phyloP scores from a whole-genome alignment of 37 sponge, comb jelly and placozoan genomes.

The Diacarnus erythraeanus region DNA sequence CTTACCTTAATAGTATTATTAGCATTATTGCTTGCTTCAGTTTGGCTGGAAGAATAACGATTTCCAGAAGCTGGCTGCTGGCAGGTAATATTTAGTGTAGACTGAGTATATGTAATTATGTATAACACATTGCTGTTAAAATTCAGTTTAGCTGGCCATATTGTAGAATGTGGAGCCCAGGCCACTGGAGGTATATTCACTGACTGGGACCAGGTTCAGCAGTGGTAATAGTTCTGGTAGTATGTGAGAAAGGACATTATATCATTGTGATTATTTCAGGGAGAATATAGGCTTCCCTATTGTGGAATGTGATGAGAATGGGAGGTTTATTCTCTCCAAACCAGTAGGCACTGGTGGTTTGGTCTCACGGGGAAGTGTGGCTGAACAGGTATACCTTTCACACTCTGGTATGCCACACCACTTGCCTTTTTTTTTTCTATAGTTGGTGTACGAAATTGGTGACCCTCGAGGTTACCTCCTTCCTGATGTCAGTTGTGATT shows the following conservation, averaged over 20 bases:
- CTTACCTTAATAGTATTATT: too few relatives aligned
- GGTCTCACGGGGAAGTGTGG: slow-evolving; percentile 80
- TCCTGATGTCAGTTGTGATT: slow-evolving; percentile 98
- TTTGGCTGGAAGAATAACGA: slow-evolving; percentile 80
- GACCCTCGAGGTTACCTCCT: slow-evolving; percentile 88
- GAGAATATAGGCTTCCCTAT: slow-evolving; percentile 95
- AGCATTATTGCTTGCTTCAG: slow-evolving; percentile 43
- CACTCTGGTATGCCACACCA: not conserved
- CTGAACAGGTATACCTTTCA: slow-evolving; percentile 79
- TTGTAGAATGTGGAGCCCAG: slow-evolving; percentile 99
- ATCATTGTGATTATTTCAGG: slow-evolving; percentile 36
- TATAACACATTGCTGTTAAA: not conserved
- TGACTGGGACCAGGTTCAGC: slow-evolving; percentile 90
- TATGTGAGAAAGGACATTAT: not conserved
- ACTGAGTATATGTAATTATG: not conserved
- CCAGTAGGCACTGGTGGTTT: slow-evolving; percentile 87
- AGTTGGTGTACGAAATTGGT: slow-evolving; percentile 98
- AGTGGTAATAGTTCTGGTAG: slow-evolving; percentile 61
- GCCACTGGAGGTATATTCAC: slow-evolving; percentile 96
- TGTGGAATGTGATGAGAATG: slow-evolving; percentile 82
- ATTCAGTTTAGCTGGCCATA: slow-evolving; percentile 92
- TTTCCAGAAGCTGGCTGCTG: slow-evolving; percentile 76
- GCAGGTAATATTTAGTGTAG: slow-evolving; percentile 82
- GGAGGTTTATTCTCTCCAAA: slow-evolving; percentile 80
- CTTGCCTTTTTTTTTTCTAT: not conserved